A percentile compares a stretch with the other conserved stretches of the same genome.
phyloP scores from a whole-genome alignment of 1,140 invertebrate genomes.

The Leptinotarsa defecta region DNA sequence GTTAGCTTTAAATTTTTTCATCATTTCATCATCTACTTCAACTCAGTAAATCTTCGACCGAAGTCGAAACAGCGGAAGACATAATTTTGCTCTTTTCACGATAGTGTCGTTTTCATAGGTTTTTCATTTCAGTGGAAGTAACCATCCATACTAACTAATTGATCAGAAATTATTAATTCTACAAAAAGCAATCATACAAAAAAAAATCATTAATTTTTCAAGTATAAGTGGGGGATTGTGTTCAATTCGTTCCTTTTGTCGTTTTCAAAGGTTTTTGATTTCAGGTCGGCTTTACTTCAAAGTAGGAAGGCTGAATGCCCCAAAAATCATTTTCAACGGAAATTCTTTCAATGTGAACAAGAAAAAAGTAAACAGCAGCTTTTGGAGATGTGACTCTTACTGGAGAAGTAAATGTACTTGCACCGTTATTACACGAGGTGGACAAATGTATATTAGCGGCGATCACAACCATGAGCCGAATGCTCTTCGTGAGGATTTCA shows the following conservation, averaged over 20 bases:
- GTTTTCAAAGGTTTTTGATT: slow-evolving; percentile 18
- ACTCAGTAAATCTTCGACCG: no score
- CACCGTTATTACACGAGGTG: slow-evolving; percentile 22
- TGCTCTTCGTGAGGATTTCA: slow-evolving; percentile 14
- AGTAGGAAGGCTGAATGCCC: slow-evolving; percentile 32
- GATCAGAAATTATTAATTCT: no score
- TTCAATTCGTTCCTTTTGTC: no score
- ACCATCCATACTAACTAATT: no score
- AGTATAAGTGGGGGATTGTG: no score
- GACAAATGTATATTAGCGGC: slow-evolving; percentile 13
- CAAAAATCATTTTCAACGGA: slow-evolving; percentile 32
- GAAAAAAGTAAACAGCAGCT: slow-evolving; percentile 17
- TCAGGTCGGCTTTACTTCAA: slow-evolving; percentile 38
- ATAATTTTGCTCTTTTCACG: no score
- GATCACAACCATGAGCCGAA: slow-evolving; percentile 34
- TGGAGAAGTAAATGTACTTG: slow-evolving; percentile 35
- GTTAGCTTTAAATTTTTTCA: no score
- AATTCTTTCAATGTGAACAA: slow-evolving; percentile 32
- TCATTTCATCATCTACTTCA: no score
- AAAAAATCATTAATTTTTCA: no score
- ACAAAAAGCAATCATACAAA: no score
- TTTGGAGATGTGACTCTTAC: slow-evolving; percentile 37
- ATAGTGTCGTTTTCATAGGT: no score
- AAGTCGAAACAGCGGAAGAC: no score
- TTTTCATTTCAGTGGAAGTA: slow-evolving; percentile 25